Percentiles rank a stretch among this genome's conserved stretches.
Conservation (phyloP, 2,113 vertebrate genomes). For the Nerophis lumbriciformis region DNA sequence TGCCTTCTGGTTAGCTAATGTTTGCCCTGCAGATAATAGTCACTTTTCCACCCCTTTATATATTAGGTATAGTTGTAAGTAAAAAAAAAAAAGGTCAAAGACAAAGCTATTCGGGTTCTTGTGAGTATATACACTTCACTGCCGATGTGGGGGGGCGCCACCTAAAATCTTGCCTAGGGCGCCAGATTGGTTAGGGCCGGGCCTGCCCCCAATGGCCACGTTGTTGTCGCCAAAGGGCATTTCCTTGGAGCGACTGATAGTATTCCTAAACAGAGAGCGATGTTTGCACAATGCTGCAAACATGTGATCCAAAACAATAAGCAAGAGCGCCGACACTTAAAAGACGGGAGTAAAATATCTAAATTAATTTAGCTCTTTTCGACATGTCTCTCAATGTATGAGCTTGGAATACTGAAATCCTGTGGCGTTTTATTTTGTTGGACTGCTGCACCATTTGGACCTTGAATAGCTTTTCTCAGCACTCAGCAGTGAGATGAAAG, state of each 20-base stretch:
- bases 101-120: too few species aligned
- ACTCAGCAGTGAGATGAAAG: constrained; percentile 50
- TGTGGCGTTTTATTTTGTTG: constrained; percentile 10
- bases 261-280: constrained; percentile 1
- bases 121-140: too few species aligned
- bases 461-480: constrained; percentile 47
- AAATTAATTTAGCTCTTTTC: constrained; percentile 3
- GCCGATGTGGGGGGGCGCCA: too few species aligned
- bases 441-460: constrained; percentile 39
- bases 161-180: too few species aligned
- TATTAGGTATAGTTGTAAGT: too few species aligned
- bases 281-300: not conserved
- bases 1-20: too few species aligned
- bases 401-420: constrained; percentile 1
- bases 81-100: too few species aligned
- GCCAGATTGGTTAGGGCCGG: too few species aligned
- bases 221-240: constrained; percentile 30
- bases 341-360: not conserved
- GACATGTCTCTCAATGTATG: constrained; percentile 3
- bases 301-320: not conserved
- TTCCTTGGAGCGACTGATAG: constrained; percentile 5
- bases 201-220: constrained; percentile 21
- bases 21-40: too few species aligned
- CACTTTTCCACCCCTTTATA: too few species aligned
- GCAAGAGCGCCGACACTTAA: constrained; percentile 2